A percentile compares a stretch with the other conserved stretches of the same genome.
These are phyloP conservation scores for Luidia sarsii DNA, from an alignment of 53 echinoderm and acorn worm genomes.

Conservation along the genomic window DNA sequence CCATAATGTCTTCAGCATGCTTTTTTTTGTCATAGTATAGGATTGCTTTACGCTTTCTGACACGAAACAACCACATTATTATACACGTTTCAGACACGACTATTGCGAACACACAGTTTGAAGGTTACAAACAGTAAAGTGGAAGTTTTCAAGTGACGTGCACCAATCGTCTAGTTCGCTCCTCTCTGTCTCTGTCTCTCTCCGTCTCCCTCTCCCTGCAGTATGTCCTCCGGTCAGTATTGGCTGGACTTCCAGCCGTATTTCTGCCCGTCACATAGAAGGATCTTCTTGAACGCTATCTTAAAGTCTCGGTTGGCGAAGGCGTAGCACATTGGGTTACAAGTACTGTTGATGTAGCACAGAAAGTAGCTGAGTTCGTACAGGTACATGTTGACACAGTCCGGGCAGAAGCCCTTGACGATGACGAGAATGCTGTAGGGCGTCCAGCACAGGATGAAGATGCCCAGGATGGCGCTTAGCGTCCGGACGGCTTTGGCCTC, in stretches of 20 bases:
- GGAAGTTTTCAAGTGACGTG: slow-evolving; percentile 27
- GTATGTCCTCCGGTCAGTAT: background rate
- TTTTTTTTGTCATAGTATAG: too few relatives aligned
- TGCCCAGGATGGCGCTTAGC: slow-evolving; percentile 82
- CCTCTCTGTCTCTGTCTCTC: too few relatives aligned
- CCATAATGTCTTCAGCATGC: too few relatives aligned
- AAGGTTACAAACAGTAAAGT: slow-evolving; percentile 9
- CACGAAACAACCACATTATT: too few relatives aligned
- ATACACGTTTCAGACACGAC: background rate
- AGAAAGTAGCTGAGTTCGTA: slow-evolving; percentile 84
- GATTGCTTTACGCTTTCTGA: too few relatives aligned
- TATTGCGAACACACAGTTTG: background rate
- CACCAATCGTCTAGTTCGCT: slow-evolving; percentile 20
- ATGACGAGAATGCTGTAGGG: slow-evolving; percentile 92
- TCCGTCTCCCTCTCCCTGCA: too few relatives aligned
- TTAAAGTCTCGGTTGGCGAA: slow-evolving; percentile 86
- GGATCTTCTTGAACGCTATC: slow-evolving; percentile 85
- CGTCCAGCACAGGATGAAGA: slow-evolving; percentile 92
- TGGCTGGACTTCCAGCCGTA: slow-evolving; percentile 73
- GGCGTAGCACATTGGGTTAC: slow-evolving; percentile 88
- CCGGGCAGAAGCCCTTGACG: slow-evolving; percentile 68
- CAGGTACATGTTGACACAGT: slow-evolving; percentile 64
- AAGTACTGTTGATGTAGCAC: slow-evolving; percentile 95
- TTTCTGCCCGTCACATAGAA: slow-evolving; percentile 72
- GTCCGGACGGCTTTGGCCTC: slow-evolving; percentile 92